Conservation (phyloP, 2,113 vertebrate species). For the Piaya cayana region DNA sequence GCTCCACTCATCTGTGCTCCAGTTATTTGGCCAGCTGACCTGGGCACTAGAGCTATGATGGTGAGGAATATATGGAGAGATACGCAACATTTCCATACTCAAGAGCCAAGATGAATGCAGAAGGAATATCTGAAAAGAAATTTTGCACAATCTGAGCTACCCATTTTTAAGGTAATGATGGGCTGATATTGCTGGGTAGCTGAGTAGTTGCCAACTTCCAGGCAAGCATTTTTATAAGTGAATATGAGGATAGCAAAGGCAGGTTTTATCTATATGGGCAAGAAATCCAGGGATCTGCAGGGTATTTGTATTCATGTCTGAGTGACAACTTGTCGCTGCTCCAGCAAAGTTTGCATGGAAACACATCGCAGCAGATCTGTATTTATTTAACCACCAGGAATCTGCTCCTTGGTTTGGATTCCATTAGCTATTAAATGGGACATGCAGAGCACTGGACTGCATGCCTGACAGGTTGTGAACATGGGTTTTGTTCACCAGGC, state of each 20-base stretch:
- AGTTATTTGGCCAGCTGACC: background rate
- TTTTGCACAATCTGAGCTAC: background rate
- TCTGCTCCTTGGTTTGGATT: background rate
- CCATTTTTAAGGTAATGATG: background rate
- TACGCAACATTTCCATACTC: background rate
- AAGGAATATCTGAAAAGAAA: background rate
- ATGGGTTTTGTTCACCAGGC: background rate
- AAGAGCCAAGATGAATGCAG: background rate
- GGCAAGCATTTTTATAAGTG: background rate
- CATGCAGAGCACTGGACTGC: accelerated
- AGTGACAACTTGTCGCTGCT: accelerated
- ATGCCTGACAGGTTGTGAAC: background rate
- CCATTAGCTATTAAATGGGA: background rate
- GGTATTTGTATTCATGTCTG: background rate
- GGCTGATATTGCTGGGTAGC: background rate
- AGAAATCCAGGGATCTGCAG: background rate
- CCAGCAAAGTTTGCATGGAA: background rate
- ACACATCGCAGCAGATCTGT: accelerated
- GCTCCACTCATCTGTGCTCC: background rate
- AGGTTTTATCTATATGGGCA: accelerated
- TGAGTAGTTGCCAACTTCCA: background rate
- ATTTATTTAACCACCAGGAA: background rate
- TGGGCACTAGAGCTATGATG: background rate
- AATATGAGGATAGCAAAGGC: background rate
- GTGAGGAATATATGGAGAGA: background rate